Base-by-base conservation (phyloP, 2,888 invertebrate species). In the Spodoptera littoralis region DNA sequence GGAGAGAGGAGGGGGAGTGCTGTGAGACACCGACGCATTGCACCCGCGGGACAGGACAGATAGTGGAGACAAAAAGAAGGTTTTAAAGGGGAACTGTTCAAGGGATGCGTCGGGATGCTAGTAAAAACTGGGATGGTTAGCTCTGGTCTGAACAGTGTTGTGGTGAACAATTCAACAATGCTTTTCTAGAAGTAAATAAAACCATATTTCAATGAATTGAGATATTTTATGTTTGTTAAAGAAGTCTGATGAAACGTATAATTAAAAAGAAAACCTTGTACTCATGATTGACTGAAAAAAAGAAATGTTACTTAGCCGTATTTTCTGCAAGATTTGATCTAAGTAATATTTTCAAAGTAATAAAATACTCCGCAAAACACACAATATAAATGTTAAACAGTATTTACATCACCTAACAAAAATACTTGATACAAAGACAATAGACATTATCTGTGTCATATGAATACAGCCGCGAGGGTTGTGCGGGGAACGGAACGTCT, bases 11-110 rank as follows among this genome's bases (percentile, higher is more conserved):
- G 75, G 74, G 76, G 76, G 75, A 79, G 59, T 49, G 72, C 80
- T 75, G 80, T 74, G 84, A 80, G 86, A 87, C 86, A 83, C 86
- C 90, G 90, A 93, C 88, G 90, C 90, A 94, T 93, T 90, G 92
- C 90, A 92, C 94, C 94, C 94, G 82, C 86, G 94, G 93, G 94
- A 73, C 76, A 60, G 65, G 71, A 79, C 81, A 81, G 83, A 83
- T 84, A 85, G 78, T 76, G 70, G 79, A 79, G 79, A 84, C 85
- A 85, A 88, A 90, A 89, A 88, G 81, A 84, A 86, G 85, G 81
- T 83, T 85, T 82, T 66, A 85, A 86, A 88, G 84, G 82, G 87
- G 86, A 88, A 90, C 80, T 82, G 55, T 79, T 64, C 70, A 66
- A 75, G 70, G 70, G 73, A 77, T 66, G 73, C 76, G 60, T 60